Evolutionary conservation across 2,113 vertebrate species (phyloP), one percentile per base, ranked within the genome.

Genomic region (Psittacara wagleri): DNA sequence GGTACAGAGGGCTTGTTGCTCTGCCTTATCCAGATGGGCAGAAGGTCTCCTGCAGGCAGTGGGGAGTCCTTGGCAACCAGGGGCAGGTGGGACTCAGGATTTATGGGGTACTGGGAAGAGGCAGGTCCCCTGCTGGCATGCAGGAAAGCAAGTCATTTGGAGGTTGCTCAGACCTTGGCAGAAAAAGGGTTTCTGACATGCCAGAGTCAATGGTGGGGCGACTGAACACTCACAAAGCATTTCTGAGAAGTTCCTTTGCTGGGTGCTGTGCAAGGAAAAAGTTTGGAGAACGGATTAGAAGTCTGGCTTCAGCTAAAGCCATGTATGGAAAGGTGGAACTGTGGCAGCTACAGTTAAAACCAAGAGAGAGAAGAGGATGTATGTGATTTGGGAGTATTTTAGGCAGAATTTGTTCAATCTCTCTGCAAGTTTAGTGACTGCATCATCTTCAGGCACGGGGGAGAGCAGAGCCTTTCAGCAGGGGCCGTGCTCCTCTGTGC

Each of bases 281-380:
- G 11, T 23, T 15, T 89, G 77, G 66, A 77, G 29, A 22, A 28
- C 0, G 0, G 1, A 2, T 44, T 31, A 83, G 57, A 51, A 25
- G 13, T 6, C 55, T 81, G 79, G 31, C 33, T 78, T 70, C 49
- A 13, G 24, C 20, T 86, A 84, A 31, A 72, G 43, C 81, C 81
- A 14, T 43, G 37, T 84, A 80, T 41, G 78, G 77, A 66, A 84
- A 78, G 41, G 27, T 87, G 41, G 52, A 85, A 31, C 48, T 8
- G 12, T 0, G 1, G 18, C 49, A 64, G 49, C 68, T 81, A 3
- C n/a, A 39, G 39, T 35, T 35, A 73, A 70, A 74, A 48, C 23
- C 13, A 14, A 70, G 84, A 72, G 64, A 35, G 11, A 9, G 37
- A 22, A 66, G 37, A 46, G 19, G 79, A 84, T 7, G 28, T 77